These are phyloP conservation scores for Phasia obesa DNA, from an alignment of 2,888 invertebrate genomes.

Conservation along the genomic window DNA sequence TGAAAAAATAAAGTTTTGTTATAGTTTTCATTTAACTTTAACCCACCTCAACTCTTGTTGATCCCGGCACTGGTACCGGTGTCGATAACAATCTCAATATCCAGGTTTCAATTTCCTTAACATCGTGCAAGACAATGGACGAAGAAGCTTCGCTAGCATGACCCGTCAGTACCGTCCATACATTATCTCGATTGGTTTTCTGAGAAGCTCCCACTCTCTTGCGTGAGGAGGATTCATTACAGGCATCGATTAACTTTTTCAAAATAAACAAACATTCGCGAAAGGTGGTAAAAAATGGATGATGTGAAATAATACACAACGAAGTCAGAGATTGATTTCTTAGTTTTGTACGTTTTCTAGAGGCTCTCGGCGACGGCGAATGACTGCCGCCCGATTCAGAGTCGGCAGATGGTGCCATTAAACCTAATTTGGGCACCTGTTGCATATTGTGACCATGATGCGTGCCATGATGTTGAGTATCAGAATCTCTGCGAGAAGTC, in stretches of 20 bases:
- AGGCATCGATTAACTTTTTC: constrained; percentile 97
- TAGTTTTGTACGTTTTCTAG: constrained; percentile 90
- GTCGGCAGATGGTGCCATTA: constrained; percentile 87
- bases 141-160: constrained; percentile 91
- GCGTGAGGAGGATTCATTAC: constrained; percentile 96
- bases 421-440: constrained; percentile 85
- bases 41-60: constrained; percentile 88
- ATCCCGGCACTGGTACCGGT: constrained; percentile 98
- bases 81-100: constrained; percentile 97
- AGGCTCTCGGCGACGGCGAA: constrained; percentile 92
- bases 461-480: constrained; percentile 80
- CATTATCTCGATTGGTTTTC: constrained; percentile 94
- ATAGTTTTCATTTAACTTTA: neutral
- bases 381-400: constrained; percentile 95
- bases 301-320: constrained; percentile 98
- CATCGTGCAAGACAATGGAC: constrained; percentile 96
- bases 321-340: constrained; percentile 98
- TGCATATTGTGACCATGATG: constrained; percentile 62
- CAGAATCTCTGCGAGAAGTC: constrained; percentile 88
- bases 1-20: neutral
- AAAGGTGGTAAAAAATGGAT: constrained; percentile 99
- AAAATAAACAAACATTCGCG: constrained; percentile 98
- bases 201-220: constrained; percentile 94
- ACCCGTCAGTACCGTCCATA: constrained; percentile 97
- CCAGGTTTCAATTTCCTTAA: constrained; percentile 99